Evolutionary conservation across 37 sponge, comb jelly and placozoan genomes (phyloP).

Genomic region (Trichoplax adhaerens): DNA sequence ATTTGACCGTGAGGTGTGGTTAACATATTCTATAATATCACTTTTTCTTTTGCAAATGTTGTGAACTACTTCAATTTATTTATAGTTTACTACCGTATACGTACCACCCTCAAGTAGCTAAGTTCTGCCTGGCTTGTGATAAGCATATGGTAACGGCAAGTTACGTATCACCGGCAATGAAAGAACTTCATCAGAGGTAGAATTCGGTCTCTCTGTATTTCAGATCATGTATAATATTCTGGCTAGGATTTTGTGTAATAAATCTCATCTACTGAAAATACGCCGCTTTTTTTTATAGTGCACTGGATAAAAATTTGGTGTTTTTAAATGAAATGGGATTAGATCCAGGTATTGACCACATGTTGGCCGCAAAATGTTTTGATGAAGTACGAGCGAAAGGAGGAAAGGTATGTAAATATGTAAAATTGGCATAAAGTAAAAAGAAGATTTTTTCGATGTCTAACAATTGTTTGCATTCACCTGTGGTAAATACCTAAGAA

Average conservation of each 20-base stretch:
- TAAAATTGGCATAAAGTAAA: no score
- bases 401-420: conserved; percentile 43
- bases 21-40: neutral
- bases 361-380: conserved; percentile 83
- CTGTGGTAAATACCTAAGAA: no score
- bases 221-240: neutral
- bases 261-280: neutral
- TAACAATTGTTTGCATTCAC: no score
- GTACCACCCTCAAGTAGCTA: conserved; percentile 61
- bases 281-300: conserved; percentile 19
- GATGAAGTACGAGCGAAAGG: conserved; percentile 52
- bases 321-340: conserved; percentile 84
- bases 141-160: conserved; percentile 80
- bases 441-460: no score
- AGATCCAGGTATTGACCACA: conserved; percentile 97
- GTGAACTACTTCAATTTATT: conserved; percentile 1
- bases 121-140: conserved; percentile 45
- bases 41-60: neutral
- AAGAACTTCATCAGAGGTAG: conserved; percentile 11
- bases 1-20: conserved; percentile 59
- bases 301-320: conserved; percentile 38
- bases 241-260: neutral
- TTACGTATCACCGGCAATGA: conserved; percentile 49
- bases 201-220: neutral
- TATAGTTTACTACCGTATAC: conserved; percentile 57